Base-by-base conservation (phyloP, 2,113 vertebrate genomes). In the Engraulis encrasicolus region DNA sequence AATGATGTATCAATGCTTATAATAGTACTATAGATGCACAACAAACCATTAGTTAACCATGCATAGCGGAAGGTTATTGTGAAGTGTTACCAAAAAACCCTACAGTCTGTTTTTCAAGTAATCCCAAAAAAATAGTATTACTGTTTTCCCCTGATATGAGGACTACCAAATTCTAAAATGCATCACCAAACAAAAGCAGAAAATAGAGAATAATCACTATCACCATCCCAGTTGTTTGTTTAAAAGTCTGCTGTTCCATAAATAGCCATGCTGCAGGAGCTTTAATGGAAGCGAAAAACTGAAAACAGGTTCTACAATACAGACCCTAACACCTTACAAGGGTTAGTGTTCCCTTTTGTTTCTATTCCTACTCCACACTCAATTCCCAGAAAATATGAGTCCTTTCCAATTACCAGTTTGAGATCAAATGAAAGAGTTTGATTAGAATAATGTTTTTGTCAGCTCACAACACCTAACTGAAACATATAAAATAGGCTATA, bases 391-490 rank as follows among this genome's bases (percentile, higher is more conserved):
- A 4, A 74, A 34, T 31, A 74, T 74, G 14, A 74, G 27, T 74
- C 66, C 66, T 74, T 31, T 74, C 31, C 66, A 74, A 34, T 74
- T 74, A 74, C 66, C 66, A 34, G 66, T 31, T 34, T 14, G 2
- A 74, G 31, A 34, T 14, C 66, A 74, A 23, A 74, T 74, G 66
- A 74, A 74, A 74, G 66, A 15, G 66, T 4, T 15, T 74, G 27
- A 31, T 74, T 74, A 74, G 66, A 74, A 74, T 74, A 74, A 74
- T 71, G 61, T 23, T 74, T 23, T 74, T 74, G 66, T 3, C 66
- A 74, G 31, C 66, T 74, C 66, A 34, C 27, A 14, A 34, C 2
- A 15, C 66, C 17, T 74, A 15, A 36, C 5, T 74, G 31, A 31
- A 74, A 23, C 11, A n/a, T n/a, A n/a, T n/a, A n/a, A n/a, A n/a